Base-by-base conservation (phyloP, 2,797 vertebrate species). In the Phataginus tricuspis region DNA sequence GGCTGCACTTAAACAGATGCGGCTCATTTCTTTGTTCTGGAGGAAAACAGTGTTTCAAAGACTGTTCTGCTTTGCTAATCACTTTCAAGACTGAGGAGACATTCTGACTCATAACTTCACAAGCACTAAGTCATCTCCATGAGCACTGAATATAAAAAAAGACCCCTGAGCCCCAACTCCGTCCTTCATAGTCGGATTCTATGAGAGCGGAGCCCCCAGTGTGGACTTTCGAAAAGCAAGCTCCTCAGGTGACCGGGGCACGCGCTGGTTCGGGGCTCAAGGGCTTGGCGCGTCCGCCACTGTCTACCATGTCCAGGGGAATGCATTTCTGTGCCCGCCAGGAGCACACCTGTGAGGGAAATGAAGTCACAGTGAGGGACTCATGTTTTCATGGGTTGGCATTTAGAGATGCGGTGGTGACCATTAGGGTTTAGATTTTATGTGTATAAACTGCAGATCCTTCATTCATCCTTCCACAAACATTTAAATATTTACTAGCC, bases 1-100 rank as follows among this genome's bases (percentile, higher is more conserved):
- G n/a, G 53, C 69, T 49, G 72, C 75, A 94, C 71, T 97, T 93
- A 85, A 95, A 92, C 77, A 97, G 94, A 97, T 93, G 42, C 74
- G 5, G 86, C 75, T 84, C 59, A 23, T 96, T 86, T 83, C 94
- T 96, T 97, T 95, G 95, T 95, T 75, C 93, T 39, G 49, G 86
- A 87, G 59, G 86, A 92, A 94, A 89, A 86, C 96, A 94, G 80
- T 61, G 59, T 66, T 96, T 96, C 78, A 95, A 95, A 96, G 86
- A 34, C 64, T 83, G 8, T 86, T 86, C 68, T 71, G 68, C 74
- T 96, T 94, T 96, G 69, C 29, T 74, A 90, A 96, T 95, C 74
- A 89, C 90, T 95, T 97, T 92, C 78, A 89, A 95, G 90, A 79
- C 71, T 59, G 69, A 71, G 96, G 95, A 86, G 59, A 78, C 71